These are phyloP conservation scores for Alviniconcha marisindica DNA, from an alignment of 1,140 invertebrate genomes.

Conservation along the genomic window DNA sequence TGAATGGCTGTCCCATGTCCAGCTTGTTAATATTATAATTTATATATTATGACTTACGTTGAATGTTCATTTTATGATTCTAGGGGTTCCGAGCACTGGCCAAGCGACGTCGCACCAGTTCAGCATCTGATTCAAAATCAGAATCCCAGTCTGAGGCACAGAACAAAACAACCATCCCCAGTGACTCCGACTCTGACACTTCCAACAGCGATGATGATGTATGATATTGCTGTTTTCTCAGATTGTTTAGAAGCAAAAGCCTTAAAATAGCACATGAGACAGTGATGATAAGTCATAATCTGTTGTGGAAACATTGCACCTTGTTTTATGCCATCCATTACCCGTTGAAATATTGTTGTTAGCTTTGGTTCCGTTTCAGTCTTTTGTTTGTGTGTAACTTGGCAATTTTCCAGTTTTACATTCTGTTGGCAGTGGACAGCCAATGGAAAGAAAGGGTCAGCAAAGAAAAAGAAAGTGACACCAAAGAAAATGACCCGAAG, in stretches of 20 bases:
- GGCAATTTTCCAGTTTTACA: too few species aligned
- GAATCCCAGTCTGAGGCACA: constrained; percentile 35
- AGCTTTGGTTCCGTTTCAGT: too few species aligned
- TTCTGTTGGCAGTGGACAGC: constrained; percentile 80
- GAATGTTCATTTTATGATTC: constrained; percentile 75
- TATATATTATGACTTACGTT: neutral
- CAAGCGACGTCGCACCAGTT: constrained; percentile 87
- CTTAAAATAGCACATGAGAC: too few species aligned
- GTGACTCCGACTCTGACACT: constrained; percentile 78
- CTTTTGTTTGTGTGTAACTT: too few species aligned
- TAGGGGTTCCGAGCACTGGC: constrained; percentile 92
- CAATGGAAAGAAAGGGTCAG: constrained; percentile 79
- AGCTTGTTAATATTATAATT: too few species aligned
- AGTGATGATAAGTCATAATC: too few species aligned
- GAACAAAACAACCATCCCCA: constrained; percentile 36
- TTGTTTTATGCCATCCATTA: too few species aligned
- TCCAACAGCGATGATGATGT: constrained; percentile 85
- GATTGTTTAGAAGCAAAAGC: too few species aligned
- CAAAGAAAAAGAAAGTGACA: constrained; percentile 79
- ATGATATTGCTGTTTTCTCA: too few species aligned
- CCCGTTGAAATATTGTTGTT: too few species aligned
- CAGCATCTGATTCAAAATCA: constrained; percentile 62
- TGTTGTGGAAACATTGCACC: too few species aligned
- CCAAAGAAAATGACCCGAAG: constrained; percentile 76
- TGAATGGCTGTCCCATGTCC: too few species aligned